phyloP scores from a whole-genome alignment of 2,888 invertebrate species.

The Ptilodon capucinus region DNA sequence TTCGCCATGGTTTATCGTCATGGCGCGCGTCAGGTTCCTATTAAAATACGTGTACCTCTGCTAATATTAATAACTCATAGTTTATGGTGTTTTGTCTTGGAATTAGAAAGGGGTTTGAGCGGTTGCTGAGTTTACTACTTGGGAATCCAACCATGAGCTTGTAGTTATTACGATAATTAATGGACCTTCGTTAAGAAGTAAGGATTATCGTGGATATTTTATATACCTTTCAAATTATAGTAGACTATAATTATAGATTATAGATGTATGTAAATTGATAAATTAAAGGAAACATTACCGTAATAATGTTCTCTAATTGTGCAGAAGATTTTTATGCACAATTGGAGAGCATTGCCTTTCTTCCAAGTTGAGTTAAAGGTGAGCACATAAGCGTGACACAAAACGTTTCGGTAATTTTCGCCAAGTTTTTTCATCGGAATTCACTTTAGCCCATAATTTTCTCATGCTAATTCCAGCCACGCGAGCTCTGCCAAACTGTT shows the following conservation, averaged over 20 bases:
- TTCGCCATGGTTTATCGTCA: constrained; percentile 30
- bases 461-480: constrained; percentile 62
- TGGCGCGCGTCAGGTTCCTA: constrained; percentile 21
- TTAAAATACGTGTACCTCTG: constrained; percentile 22
- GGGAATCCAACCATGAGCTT: neutral
- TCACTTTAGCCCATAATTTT: constrained; percentile 36
- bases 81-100: constrained; percentile 26
- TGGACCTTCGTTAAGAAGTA: too few relatives aligned
- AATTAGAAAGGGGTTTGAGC: neutral
- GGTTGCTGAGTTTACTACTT: neutral
- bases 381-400: neutral
- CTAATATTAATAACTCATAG: constrained; percentile 26
- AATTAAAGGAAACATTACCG: too few relatives aligned
- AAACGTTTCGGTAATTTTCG: constrained; percentile 9
- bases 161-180: too few relatives aligned
- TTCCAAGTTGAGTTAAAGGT: neutral
- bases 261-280: too few relatives aligned
- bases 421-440: constrained; percentile 22
- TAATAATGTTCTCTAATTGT: too few relatives aligned
- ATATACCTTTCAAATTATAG: too few relatives aligned
- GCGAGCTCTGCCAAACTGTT: constrained; percentile 64
- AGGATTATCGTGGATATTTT: too few relatives aligned
- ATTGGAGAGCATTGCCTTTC: too few relatives aligned
- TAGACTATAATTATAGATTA: too few relatives aligned
- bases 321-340: too few relatives aligned